A percentile compares a stretch with the other conserved stretches of the same genome.
phyloP scores from a whole-genome alignment of 1,140 invertebrate genomes.

The Leguminivora glycinivorella region DNA sequence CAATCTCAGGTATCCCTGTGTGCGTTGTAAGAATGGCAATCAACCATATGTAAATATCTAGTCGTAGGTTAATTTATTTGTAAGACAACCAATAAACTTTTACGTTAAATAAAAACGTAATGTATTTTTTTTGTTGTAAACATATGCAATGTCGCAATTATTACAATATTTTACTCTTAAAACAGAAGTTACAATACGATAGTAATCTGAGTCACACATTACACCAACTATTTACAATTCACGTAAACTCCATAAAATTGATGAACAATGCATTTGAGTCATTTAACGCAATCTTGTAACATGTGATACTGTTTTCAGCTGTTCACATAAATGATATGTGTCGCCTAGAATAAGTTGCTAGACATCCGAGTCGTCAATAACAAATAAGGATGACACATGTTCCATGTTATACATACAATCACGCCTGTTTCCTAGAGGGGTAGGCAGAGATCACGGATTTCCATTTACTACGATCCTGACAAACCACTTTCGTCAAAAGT shows the following conservation, averaged over 20 bases:
- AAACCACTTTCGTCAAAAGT: too few relatives aligned
- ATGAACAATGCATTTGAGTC: constrained; percentile 24
- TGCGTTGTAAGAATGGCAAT: too few relatives aligned
- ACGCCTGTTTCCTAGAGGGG: too few relatives aligned
- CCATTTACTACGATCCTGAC: too few relatives aligned
- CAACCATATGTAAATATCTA: not conserved
- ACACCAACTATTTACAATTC: not conserved
- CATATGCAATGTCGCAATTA: not conserved
- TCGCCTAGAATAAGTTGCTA: not conserved
- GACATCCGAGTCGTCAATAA: too few relatives aligned
- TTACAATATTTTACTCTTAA: not conserved
- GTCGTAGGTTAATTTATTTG: too few relatives aligned
- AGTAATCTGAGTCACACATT: constrained; percentile 1
- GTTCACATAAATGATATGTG: constrained; percentile 2
- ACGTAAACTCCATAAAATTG: constrained; percentile 21
- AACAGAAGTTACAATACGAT: not conserved
- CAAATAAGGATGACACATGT: too few relatives aligned
- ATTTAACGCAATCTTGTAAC: constrained; percentile 11
- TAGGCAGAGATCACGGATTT: too few relatives aligned
- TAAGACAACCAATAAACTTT: not conserved
- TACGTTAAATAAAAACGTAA: not conserved
- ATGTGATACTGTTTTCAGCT: not conserved
- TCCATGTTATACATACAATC: too few relatives aligned
- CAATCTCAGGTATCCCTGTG: not conserved
- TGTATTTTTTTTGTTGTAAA: not conserved